phyloP scores from a whole-genome alignment of 1,140 invertebrate genomes.

The Drosophila littoralis region DNA sequence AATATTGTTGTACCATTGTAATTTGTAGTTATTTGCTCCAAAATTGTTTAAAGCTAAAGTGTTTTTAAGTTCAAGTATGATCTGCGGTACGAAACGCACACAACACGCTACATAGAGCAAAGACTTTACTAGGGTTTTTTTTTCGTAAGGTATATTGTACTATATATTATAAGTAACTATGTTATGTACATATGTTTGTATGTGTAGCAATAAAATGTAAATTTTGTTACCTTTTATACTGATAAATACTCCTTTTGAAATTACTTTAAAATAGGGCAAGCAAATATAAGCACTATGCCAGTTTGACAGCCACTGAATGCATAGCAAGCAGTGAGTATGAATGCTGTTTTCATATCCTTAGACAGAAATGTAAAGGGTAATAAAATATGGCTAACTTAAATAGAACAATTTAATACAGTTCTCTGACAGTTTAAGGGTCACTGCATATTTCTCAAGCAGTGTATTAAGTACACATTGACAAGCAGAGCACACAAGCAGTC shows the following conservation, averaged over 20 bases:
- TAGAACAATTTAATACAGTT: no score
- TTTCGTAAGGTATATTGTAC: conserved; percentile 41
- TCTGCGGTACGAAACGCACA: background rate
- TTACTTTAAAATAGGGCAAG: background rate
- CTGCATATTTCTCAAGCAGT: background rate
- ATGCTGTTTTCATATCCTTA: no score
- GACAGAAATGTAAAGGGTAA: no score
- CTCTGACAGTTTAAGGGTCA: background rate
- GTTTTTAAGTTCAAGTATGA: conserved; percentile 9
- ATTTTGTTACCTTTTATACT: conserved; percentile 49
- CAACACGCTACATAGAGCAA: conserved; percentile 30
- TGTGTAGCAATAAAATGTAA: conserved; percentile 36
- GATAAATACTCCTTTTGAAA: background rate
- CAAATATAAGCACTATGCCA: background rate
- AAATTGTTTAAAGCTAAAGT: conserved; percentile 5
- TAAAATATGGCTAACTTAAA: no score
- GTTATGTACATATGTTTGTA: conserved; percentile 8
- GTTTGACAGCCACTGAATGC: background rate
- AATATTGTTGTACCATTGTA: conserved; percentile 64
- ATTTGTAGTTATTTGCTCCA: conserved; percentile 44
- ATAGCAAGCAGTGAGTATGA: background rate
- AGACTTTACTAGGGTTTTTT: conserved; percentile 47
- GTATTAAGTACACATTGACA: background rate
- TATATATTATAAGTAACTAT: conserved; percentile 25
- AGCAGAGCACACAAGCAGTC: background rate